These are phyloP conservation scores for Fistularia commersonii DNA, from an alignment of 2,797 vertebrate species.

Conservation along the genomic window DNA sequence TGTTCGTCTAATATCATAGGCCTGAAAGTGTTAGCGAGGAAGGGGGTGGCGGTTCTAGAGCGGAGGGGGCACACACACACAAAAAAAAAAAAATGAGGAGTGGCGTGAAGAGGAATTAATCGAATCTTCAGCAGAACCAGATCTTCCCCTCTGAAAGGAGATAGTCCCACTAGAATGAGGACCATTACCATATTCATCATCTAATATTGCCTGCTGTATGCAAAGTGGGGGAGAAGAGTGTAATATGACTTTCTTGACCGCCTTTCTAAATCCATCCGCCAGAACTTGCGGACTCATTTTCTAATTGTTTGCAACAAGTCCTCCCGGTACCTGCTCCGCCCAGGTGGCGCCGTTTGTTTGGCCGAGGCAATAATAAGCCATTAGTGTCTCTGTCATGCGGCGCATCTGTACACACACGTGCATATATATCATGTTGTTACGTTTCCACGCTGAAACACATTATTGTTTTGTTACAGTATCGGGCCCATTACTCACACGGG, in stretches of 20 bases:
- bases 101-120: slow-evolving; percentile 80
- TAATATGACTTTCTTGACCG: slow-evolving; percentile 63
- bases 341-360: slow-evolving; percentile 42
- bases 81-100: slow-evolving; percentile 77
- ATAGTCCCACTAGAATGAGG: slow-evolving; percentile 70
- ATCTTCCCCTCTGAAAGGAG: slow-evolving; percentile 72
- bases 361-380: slow-evolving; percentile 58
- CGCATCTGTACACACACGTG: slow-evolving; percentile 22
- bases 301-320: slow-evolving; percentile 62
- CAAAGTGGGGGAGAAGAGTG: slow-evolving; percentile 58
- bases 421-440: slow-evolving; percentile 39
- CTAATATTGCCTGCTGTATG: slow-evolving; percentile 67
- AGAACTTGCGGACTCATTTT: slow-evolving; percentile 40
- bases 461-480: slow-evolving; percentile 75
- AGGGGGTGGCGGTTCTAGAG: slow-evolving; percentile 14
- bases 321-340: slow-evolving; percentile 19
- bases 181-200: slow-evolving; percentile 77
- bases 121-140: slow-evolving; percentile 73
- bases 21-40: slow-evolving; percentile 73
- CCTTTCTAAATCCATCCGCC: slow-evolving; percentile 45
- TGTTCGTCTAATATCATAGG: slow-evolving; percentile 83
- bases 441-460: slow-evolving; percentile 65
- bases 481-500: slow-evolving; percentile 76
- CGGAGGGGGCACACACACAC: slow-evolving; percentile 29
- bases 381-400: slow-evolving; percentile 53